phyloP scores from a whole-genome alignment of 2,113 vertebrate genomes.

The Tragelaphus scriptus region DNA sequence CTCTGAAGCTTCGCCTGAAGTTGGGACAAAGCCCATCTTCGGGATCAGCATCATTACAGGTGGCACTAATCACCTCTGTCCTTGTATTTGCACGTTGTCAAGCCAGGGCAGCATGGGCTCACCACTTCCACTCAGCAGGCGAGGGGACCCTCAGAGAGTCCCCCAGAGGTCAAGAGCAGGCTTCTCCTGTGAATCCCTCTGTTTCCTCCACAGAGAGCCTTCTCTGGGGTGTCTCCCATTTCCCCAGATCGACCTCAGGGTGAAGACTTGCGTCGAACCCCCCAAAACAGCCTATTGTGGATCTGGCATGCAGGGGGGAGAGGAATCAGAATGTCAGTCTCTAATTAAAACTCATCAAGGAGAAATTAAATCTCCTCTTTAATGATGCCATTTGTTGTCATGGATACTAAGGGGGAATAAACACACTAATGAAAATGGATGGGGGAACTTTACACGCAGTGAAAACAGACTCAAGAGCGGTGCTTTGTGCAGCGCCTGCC shows the following conservation, averaged over 20 bases:
- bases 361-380: conserved; percentile 22
- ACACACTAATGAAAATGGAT: background rate
- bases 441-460: background rate
- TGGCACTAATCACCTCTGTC: accelerated
- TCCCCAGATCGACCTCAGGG: background rate
- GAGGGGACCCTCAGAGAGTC: no score
- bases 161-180: accelerated
- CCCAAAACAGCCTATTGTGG: no score
- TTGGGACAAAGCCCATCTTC: accelerated
- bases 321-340: background rate
- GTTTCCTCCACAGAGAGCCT: accelerated
- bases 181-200: background rate
- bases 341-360: conserved; percentile 49
- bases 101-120: accelerated
- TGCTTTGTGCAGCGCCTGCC: accelerated
- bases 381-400: conserved; percentile 44
- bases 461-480: background rate
- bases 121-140: background rate
- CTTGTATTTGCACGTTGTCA: accelerated
- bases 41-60: accelerated
- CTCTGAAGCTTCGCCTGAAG: no score
- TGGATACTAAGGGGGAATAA: background rate
- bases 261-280: accelerated
- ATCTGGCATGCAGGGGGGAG: background rate
- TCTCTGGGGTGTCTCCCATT: background rate